Evolutionary conservation across 64 coral and sea anemone genomes (phyloP).

Genomic region (Porites australiensis): DNA sequence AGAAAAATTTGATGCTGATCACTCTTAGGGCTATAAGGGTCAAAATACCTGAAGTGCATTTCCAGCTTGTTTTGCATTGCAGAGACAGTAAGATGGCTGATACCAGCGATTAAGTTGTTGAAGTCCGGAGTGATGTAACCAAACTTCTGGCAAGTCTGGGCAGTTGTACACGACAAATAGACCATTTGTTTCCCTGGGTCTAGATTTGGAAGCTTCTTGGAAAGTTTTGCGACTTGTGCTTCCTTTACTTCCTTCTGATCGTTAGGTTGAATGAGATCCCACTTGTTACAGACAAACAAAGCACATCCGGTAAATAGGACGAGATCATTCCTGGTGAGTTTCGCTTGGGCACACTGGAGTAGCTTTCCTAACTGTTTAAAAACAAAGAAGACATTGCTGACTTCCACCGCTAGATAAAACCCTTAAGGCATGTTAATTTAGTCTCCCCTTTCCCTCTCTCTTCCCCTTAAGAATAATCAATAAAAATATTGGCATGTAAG

Average conservation of each 20-base stretch:
- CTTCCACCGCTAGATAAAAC: too few species aligned
- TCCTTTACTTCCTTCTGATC: constrained; percentile 3
- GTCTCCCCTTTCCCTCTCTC: too few species aligned
- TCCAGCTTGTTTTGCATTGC: neutral
- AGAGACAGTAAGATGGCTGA: neutral
- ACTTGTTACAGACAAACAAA: constrained; percentile 23
- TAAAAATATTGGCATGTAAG: too few species aligned
- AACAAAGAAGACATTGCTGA: neutral
- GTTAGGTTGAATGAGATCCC: neutral
- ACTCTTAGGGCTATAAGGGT: too few species aligned
- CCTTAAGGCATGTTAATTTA: too few species aligned
- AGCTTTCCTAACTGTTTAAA: neutral
- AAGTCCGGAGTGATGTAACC: constrained; percentile 1
- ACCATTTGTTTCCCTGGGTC: neutral
- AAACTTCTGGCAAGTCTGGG: neutral
- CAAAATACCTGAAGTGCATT: neutral
- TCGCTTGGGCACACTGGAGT: neutral
- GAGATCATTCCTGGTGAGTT: neutral
- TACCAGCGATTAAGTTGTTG: neutral
- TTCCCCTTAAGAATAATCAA: too few species aligned
- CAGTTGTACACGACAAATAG: neutral
- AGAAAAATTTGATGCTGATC: too few species aligned
- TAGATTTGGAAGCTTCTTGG: neutral
- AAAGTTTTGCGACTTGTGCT: neutral
- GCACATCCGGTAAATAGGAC: neutral